Evolutionary conservation across 2,888 invertebrate species (phyloP).

Genomic region (Nomada hirtipes): DNA sequence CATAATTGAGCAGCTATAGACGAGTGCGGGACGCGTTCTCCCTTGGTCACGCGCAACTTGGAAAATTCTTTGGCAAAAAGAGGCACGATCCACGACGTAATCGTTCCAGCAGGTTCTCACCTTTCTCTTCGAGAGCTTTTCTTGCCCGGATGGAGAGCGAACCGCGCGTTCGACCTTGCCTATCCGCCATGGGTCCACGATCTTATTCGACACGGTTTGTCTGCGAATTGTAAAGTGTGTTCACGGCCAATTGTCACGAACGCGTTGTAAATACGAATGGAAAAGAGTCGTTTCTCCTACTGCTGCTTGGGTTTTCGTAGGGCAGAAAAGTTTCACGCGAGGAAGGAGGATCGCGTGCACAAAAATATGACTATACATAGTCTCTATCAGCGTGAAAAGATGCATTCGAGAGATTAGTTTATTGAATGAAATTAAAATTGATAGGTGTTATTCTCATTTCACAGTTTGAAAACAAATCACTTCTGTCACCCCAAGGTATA

Average conservation of each 20-base stretch:
- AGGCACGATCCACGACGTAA: slow-evolving; percentile 30
- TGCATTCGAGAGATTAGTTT: not conserved
- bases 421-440: too few relatives aligned
- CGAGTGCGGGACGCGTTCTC: not conserved
- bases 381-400: not conserved
- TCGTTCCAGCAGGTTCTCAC: slow-evolving; percentile 18
- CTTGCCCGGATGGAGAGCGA: not conserved
- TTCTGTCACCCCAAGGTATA: too few relatives aligned
- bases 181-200: slow-evolving; percentile 35
- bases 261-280: slow-evolving; percentile 26
- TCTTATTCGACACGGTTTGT: slow-evolving; percentile 46
- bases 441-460: too few relatives aligned
- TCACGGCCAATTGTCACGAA: not conserved
- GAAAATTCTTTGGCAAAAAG: slow-evolving; percentile 26
- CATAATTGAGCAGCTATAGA: not conserved
- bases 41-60: slow-evolving; percentile 10
- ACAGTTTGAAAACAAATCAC: too few relatives aligned
- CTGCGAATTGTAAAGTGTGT: slow-evolving; percentile 38
- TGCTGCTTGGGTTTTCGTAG: slow-evolving; percentile 9
- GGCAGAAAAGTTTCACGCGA: not conserved
- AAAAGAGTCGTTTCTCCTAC: not conserved
- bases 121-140: slow-evolving; percentile 19
- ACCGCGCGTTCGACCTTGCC: slow-evolving; percentile 58
- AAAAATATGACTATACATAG: too few relatives aligned
- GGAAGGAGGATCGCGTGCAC: not conserved